Conservation (phyloP, 2,113 vertebrate species). For the Sinocyclocheilus anshuiensis region DNA sequence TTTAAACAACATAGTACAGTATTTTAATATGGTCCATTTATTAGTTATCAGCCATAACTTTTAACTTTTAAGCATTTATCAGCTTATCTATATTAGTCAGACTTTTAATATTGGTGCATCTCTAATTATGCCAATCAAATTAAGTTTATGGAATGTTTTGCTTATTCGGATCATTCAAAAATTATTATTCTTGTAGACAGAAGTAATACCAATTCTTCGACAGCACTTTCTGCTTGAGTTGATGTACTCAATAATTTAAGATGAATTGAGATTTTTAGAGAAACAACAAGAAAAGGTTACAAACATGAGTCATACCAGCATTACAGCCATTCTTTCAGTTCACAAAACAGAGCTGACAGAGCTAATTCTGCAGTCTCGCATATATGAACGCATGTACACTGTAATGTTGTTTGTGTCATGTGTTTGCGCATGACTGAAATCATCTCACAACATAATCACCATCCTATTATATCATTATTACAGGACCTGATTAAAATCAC, state of each 20-base stretch:
- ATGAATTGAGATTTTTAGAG: slow-evolving; percentile 54
- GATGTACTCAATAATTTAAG: slow-evolving; percentile 62
- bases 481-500: slow-evolving; percentile 47
- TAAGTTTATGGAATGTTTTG: neutral
- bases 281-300: slow-evolving; percentile 54
- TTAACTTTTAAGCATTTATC: neutral
- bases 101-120: too few relatives aligned
- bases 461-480: slow-evolving; percentile 60
- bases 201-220: neutral
- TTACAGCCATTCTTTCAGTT: slow-evolving; percentile 35
- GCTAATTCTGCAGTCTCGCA: neutral
- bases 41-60: too few relatives aligned
- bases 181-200: neutral
- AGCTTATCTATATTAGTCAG: neutral
- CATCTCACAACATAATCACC: slow-evolving; percentile 55
- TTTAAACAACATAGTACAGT: neutral
- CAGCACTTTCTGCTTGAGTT: slow-evolving; percentile 37
- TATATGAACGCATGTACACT: neutral
- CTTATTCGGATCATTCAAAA: neutral
- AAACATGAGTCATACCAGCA: slow-evolving; percentile 41
- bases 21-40: neutral
- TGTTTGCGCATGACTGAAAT: neutral
- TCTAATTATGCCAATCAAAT: neutral
- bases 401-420: neutral
- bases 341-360: neutral